These are phyloP conservation scores for Trachelus iudaicus DNA, from an alignment of 2,888 invertebrate species.

Conservation along the genomic window DNA sequence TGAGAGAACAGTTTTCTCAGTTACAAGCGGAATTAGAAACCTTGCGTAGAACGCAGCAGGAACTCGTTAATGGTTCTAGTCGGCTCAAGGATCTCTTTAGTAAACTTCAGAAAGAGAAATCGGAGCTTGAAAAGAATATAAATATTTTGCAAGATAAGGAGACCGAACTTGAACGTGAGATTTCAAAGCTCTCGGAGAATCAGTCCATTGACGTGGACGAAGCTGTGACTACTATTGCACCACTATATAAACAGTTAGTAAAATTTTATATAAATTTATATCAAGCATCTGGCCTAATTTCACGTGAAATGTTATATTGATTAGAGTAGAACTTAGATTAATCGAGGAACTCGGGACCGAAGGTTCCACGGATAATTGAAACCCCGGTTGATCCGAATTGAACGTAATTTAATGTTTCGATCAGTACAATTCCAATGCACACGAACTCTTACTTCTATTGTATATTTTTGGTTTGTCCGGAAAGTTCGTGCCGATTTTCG, in stretches of 20 bases:
- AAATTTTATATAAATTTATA: constrained; percentile 1
- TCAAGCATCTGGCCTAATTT: background rate
- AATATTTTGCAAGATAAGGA: constrained; percentile 87
- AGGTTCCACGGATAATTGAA: no score
- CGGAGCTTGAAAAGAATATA: constrained; percentile 87
- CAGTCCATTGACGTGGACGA: constrained; percentile 94
- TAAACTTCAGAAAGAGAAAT: constrained; percentile 82
- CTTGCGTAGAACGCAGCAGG: constrained; percentile 85
- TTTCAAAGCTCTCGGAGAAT: constrained; percentile 80
- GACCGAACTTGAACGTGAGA: constrained; percentile 83
- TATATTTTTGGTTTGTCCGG: no score
- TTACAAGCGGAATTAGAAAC: constrained; percentile 93
- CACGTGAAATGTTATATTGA: background rate
- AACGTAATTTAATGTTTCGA: no score
- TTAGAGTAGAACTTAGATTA: no score
- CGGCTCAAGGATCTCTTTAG: constrained; percentile 83
- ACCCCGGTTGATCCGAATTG: no score
- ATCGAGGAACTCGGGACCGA: no score
- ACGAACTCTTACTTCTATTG: no score
- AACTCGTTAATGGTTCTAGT: constrained; percentile 84
- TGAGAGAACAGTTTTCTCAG: constrained; percentile 91
- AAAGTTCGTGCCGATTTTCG: no score
- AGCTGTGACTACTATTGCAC: constrained; percentile 95
- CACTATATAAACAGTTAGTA: constrained; percentile 91
- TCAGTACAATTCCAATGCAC: no score